Percentiles rank a stretch among this genome's conserved stretches.
phyloP scores from a whole-genome alignment of 2,888 invertebrate species.

The Limenitis camilla region DNA sequence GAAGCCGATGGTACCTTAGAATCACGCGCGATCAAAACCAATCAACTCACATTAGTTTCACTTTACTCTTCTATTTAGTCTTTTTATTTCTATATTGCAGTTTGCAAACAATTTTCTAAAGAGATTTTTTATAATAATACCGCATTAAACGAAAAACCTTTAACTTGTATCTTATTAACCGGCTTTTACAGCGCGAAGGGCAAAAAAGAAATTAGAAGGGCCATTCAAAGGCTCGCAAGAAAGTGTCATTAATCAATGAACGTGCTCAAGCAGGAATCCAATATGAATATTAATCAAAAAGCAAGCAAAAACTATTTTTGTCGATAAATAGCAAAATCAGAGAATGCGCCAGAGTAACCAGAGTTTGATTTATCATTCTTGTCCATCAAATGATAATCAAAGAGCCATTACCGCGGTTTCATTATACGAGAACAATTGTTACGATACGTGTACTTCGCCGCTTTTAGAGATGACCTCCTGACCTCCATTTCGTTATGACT shows the following conservation, averaged over 20 bases:
- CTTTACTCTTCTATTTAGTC: not conserved
- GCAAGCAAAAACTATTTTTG: conserved; percentile 38
- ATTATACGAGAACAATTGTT: conserved; percentile 50
- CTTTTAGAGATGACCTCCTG: conserved; percentile 34
- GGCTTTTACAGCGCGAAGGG: not conserved
- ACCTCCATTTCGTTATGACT: conserved; percentile 28
- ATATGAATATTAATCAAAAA: conserved; percentile 41
- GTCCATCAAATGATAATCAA: conserved; percentile 53
- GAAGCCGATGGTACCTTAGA: not conserved
- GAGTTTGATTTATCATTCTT: conserved; percentile 50
- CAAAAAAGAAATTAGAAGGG: conserved; percentile 15
- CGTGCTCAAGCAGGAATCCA: conserved; percentile 29
- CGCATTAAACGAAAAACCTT: too few relatives aligned
- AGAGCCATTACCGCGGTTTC: conserved; percentile 49
- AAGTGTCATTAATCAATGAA: conserved; percentile 51
- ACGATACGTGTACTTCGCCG: conserved; percentile 33
- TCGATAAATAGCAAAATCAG: conserved; percentile 32
- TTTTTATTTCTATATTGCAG: not conserved
- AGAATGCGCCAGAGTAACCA: conserved; percentile 22
- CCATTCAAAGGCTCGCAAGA: conserved; percentile 26
- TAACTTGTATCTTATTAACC: not conserved
- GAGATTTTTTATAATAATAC: too few relatives aligned
- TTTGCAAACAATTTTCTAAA: not conserved
- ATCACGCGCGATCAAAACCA: conserved; percentile 11
- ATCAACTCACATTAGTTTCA: conserved; percentile 14